Evolutionary conservation across 2,113 vertebrate genomes (phyloP), one percentile per base, ranked within the genome.

Genomic region (Carettochelys insculpta): DNA sequence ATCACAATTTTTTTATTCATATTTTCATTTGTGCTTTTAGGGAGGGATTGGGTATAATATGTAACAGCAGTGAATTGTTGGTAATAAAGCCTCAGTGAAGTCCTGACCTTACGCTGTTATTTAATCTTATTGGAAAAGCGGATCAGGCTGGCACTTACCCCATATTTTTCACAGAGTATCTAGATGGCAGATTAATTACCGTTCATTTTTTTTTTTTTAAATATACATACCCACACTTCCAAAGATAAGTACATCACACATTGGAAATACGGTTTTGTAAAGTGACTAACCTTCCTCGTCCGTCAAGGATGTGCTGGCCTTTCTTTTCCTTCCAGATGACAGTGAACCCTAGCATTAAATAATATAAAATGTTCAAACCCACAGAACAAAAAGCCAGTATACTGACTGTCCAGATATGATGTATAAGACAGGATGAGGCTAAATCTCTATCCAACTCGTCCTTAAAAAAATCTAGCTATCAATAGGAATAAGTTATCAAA

Each of bases 271-370:
- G 12, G 78, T 54, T 88, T 77, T 38, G 24, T 34, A 20, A 91
- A 88, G 65, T 4, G 4, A 93, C 96, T 61, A 92, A 97, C 97
- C 96, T 95, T 97, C 98, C 87, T 98, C 98, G 92, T 98, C 98
- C 93, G 96, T 95, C 88, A 98, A 94, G 29, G 98, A 98, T 0
- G 86, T 95, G 97, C 98, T 98, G 83, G 96, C 96, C 96, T 99
- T 99, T 94, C 98, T 98, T 95, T 99, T 99, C 92, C 97, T 98
- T 89, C 97, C 86, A 92, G 93, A 95, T 81, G 94, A 95, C 24
- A 86, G 95, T 29, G 75, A 47, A 48, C 98, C 97, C 98, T 99
- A 92, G 56, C 56, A 93, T 95, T 80, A 31, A 95, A 94, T 94
- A 96, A 93, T 83, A 73, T 61, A 53, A 53, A 90, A 93, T 38